These are phyloP conservation scores for Bilobella aurantiaca DNA, from an alignment of 1,140 invertebrate species.

Conservation along the genomic window DNA sequence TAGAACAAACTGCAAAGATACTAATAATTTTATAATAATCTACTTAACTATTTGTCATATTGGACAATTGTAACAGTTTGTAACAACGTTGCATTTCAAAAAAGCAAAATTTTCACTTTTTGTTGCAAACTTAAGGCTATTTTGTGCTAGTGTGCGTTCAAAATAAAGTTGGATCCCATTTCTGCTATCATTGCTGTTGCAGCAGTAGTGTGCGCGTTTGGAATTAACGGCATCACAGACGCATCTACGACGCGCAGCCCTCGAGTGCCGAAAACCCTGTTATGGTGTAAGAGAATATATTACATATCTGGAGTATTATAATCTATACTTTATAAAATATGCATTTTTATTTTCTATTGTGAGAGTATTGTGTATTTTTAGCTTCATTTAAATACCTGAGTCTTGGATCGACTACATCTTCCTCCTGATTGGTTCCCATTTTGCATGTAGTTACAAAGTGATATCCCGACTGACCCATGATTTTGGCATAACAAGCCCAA, in stretches of 20 bases:
- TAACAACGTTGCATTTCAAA: too few relatives aligned
- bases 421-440: background rate
- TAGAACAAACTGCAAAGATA: too few relatives aligned
- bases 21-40: too few relatives aligned
- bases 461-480: background rate
- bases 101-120: too few relatives aligned
- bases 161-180: slow-evolving; percentile 32
- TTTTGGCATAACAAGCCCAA: background rate
- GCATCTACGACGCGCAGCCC: slow-evolving; percentile 47
- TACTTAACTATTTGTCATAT: too few relatives aligned
- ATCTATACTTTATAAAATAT: too few relatives aligned
- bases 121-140: too few relatives aligned
- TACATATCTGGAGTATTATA: background rate
- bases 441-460: background rate
- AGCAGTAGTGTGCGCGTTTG: slow-evolving; percentile 46
- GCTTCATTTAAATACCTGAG: too few relatives aligned
- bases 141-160: too few relatives aligned
- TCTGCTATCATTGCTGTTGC: slow-evolving; percentile 47
- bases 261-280: slow-evolving; percentile 42
- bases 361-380: too few relatives aligned
- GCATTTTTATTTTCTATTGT: too few relatives aligned
- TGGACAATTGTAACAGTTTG: too few relatives aligned
- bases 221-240: slow-evolving; percentile 48
- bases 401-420: background rate
- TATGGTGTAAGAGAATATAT: background rate